phyloP scores from a whole-genome alignment of 1,140 invertebrate genomes.

The Calliphora vicina region DNA sequence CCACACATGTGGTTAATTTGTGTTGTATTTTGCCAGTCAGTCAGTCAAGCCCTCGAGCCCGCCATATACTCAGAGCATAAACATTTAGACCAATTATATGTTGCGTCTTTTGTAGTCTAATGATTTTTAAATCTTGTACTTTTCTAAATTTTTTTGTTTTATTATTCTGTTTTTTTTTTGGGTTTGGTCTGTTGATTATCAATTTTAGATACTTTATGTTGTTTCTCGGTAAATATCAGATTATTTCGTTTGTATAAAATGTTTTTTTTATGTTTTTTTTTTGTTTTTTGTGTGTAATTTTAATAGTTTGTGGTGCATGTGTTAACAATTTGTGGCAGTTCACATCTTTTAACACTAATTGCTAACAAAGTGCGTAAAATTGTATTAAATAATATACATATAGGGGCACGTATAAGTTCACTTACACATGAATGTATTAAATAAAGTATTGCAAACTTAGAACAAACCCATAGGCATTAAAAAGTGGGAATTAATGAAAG shows the following conservation, averaged over 20 bases:
- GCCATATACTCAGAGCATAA: neutral
- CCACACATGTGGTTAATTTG: conserved; percentile 20
- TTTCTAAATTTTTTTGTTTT: neutral
- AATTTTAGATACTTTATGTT: neutral
- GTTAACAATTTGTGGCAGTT: conserved; percentile 31
- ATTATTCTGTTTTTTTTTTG: neutral
- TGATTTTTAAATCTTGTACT: neutral
- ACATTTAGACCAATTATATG: neutral
- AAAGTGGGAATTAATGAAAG: too few relatives aligned
- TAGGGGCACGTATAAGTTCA: neutral
- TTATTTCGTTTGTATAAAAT: neutral
- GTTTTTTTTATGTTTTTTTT: neutral
- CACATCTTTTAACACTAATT: conserved; percentile 17
- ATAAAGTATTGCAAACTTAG: too few relatives aligned
- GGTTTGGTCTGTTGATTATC: neutral
- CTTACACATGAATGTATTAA: neutral
- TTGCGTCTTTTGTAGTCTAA: conserved; percentile 1
- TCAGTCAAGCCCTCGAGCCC: neutral
- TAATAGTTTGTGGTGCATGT: neutral
- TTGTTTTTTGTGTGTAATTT: neutral
- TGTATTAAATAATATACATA: neutral
- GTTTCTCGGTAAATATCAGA: neutral
- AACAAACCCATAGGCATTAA: too few relatives aligned
- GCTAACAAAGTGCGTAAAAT: conserved; percentile 21
- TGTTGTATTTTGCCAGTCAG: neutral